Evolutionary conservation across 2,113 vertebrate genomes (phyloP).

Genomic region (Semicossyphus pulcher): DNA sequence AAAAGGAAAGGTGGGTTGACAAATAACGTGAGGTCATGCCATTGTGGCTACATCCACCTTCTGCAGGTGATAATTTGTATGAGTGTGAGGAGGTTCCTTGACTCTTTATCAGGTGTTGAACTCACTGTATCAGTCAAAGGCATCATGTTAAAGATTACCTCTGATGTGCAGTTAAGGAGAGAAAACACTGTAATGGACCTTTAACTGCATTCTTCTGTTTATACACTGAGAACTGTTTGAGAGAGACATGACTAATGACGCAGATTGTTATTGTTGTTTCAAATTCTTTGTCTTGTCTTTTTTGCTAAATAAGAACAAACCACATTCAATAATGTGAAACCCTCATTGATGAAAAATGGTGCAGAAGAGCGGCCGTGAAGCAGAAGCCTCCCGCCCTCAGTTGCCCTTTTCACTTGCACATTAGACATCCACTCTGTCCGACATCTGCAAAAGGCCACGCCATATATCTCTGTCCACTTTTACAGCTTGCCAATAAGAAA

Average conservation of each 20-base stretch:
- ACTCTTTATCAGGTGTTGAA: no score
- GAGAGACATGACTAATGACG: not conserved
- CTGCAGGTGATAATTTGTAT: no score
- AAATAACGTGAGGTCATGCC: no score
- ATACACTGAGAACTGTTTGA: not conserved
- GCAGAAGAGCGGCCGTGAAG: not conserved
- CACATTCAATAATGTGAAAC: not conserved
- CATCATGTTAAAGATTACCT: no score
- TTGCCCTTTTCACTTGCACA: slow-evolving; percentile 55
- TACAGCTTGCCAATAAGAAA: slow-evolving; percentile 69
- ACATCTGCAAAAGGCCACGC: slow-evolving; percentile 61
- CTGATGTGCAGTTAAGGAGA: not conserved
- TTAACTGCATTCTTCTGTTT: not conserved
- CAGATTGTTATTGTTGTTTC: not conserved
- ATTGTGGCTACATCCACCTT: no score
- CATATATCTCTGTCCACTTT: slow-evolving; percentile 70
- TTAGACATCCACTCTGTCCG: slow-evolving; percentile 29
- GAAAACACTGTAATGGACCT: not conserved
- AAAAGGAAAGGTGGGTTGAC: no score
- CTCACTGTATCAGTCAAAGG: no score
- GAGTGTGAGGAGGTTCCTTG: no score
- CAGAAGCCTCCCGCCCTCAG: slow-evolving; percentile 5
- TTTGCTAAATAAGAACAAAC: not conserved
- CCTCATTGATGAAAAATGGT: not conserved
- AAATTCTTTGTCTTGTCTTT: not conserved